Conservation (phyloP, 2,113 vertebrate genomes). For the Malurus melanocephalus region DNA sequence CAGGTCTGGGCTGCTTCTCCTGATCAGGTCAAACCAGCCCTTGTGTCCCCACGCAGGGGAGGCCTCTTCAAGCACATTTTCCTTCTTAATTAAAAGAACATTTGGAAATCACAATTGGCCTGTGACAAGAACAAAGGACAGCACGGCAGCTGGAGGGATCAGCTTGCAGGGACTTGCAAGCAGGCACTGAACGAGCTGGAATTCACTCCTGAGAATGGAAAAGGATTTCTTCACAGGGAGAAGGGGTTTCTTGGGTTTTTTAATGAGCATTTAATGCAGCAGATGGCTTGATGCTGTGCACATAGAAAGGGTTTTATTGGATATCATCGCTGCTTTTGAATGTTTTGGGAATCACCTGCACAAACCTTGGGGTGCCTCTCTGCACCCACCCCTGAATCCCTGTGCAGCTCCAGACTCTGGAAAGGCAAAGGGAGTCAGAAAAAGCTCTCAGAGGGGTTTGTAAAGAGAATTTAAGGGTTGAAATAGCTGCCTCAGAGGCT, state of each 20-base stretch:
- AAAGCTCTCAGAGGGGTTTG: accelerated
- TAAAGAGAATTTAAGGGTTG: not conserved
- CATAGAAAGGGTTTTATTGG: not conserved
- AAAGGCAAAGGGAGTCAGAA: not conserved
- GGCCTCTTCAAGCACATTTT: not conserved
- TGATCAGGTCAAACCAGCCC: not conserved
- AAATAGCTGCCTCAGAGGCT: not conserved
- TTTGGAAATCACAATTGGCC: constrained; percentile 53
- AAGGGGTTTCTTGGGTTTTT: not conserved
- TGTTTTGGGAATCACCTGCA: not conserved
- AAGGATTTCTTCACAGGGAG: not conserved
- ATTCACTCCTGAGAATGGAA: constrained; percentile 24
- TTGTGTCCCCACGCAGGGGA: not conserved
- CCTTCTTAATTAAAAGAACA: constrained; percentile 51
- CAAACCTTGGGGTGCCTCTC: not conserved
- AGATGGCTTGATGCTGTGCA: not conserved
- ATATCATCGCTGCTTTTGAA: not conserved
- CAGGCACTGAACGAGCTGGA: constrained; percentile 36
- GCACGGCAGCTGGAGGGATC: constrained; percentile 58
- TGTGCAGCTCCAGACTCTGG: not conserved
- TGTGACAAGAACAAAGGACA: constrained; percentile 39
- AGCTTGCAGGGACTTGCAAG: constrained; percentile 51
- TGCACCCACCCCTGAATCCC: not conserved
- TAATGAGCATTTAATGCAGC: not conserved
- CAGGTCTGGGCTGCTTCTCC: not conserved